Evolutionary conservation across 2,113 vertebrate genomes (phyloP).

Genomic region (Micronisus gabar): DNA sequence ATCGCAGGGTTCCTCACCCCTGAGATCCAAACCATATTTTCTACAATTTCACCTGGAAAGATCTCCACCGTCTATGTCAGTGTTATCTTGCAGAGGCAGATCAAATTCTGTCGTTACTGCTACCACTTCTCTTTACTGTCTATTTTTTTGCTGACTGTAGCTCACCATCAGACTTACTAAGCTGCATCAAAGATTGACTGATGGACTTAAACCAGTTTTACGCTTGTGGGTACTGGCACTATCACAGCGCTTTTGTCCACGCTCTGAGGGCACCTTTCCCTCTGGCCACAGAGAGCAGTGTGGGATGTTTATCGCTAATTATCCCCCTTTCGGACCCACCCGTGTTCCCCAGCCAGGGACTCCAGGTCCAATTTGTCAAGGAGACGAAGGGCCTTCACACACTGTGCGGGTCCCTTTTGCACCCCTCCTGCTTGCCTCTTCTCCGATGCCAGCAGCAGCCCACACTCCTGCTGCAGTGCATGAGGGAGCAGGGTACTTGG

Average conservation of each 20-base stretch:
- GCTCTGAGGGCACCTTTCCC: not conserved
- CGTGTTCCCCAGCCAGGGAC: not conserved
- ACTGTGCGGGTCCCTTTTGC: accelerated
- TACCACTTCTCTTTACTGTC: not conserved
- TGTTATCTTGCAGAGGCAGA: not conserved
- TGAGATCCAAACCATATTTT: not conserved
- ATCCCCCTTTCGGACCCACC: not conserved
- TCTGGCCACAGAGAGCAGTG: not conserved
- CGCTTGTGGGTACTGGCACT: not conserved
- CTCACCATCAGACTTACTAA: not conserved
- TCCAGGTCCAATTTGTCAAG: not conserved
- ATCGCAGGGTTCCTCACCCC: not conserved
- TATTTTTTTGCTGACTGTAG: not conserved
- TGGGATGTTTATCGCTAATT: not conserved
- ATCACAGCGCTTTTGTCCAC: not conserved
- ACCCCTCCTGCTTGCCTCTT: not conserved
- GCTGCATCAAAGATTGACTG: not conserved
- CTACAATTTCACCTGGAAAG: not conserved
- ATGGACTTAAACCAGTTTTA: not conserved
- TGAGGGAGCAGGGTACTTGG: accelerated
- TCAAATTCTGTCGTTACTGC: not conserved
- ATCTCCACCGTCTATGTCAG: not conserved
- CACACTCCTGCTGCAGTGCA: accelerated
- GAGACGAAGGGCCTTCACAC: not conserved
- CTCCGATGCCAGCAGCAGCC: not conserved